Evolutionary conservation across 1,140 invertebrate genomes (phyloP).

Genomic region (Hylyphantes graminicola): DNA sequence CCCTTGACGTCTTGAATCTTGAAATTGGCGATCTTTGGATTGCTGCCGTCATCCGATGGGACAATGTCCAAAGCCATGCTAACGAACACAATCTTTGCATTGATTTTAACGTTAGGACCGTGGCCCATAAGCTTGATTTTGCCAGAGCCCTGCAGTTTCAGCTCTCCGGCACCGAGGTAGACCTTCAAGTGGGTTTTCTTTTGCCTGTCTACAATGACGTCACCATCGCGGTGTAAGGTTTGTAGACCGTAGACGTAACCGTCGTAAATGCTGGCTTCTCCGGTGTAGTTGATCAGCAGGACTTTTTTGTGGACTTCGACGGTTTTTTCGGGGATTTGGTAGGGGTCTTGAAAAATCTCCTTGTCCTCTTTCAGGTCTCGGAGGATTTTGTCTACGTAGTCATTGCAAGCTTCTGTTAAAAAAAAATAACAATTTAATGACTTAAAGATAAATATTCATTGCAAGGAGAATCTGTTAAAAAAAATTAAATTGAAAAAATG

Average conservation of each 20-base stretch:
- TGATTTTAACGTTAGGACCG: slow-evolving; percentile 43
- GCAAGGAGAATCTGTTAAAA: neutral
- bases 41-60: slow-evolving; percentile 1
- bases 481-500: neutral
- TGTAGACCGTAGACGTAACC: slow-evolving; percentile 39
- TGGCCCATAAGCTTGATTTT: slow-evolving; percentile 52
- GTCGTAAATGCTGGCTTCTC: slow-evolving; percentile 53
- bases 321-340: slow-evolving; percentile 17
- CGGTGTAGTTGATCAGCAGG: slow-evolving; percentile 37
- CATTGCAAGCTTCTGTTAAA: slow-evolving; percentile 39
- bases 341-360: slow-evolving; percentile 46
- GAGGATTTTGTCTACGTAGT: slow-evolving; percentile 49
- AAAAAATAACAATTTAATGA: neutral
- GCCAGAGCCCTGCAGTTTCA: slow-evolving; percentile 44
- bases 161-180: slow-evolving; percentile 49
- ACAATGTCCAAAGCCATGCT: slow-evolving; percentile 44
- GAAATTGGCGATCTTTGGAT: slow-evolving; percentile 45
- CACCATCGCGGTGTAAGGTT: slow-evolving; percentile 43
- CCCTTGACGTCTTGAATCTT: slow-evolving; percentile 56
- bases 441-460: neutral
- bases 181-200: slow-evolving; percentile 39
- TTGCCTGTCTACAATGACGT: slow-evolving; percentile 39
- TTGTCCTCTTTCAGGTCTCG: slow-evolving; percentile 41
- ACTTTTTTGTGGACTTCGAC: slow-evolving; percentile 45
- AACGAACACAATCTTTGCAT: slow-evolving; percentile 31